Conservation (phyloP, 2,113 vertebrate genomes). For the Jacana jacana region DNA sequence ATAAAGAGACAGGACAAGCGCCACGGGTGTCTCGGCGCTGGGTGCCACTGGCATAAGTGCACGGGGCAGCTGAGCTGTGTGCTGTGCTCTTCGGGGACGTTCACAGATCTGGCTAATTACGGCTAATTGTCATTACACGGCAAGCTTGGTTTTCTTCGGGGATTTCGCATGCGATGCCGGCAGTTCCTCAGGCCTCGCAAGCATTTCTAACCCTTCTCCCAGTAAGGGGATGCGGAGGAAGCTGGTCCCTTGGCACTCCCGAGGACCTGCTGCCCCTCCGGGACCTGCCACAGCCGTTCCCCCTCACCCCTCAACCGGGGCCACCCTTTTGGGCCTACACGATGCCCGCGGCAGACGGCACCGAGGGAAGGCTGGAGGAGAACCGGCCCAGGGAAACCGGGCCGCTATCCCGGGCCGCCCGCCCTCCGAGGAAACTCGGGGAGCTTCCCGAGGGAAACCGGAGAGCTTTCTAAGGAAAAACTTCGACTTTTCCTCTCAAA, state of each 20-base stretch:
- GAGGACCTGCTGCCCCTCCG: background rate
- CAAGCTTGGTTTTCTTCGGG: background rate
- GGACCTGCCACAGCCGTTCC: background rate
- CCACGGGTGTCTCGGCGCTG: rapidly evolving
- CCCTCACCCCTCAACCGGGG: background rate
- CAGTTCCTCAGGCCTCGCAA: background rate
- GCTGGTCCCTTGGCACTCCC: background rate
- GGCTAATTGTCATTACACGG: background rate
- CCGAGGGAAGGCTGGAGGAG: background rate
- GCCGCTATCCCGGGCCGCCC: background rate
- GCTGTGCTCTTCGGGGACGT: background rate
- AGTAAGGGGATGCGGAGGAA: background rate
- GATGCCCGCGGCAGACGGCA: too few species aligned
- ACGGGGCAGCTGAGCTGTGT: rapidly evolving
- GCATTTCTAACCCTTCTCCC: background rate
- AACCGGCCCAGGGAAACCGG: background rate
- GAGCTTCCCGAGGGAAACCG: background rate
- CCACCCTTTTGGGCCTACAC: background rate
- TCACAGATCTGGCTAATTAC: background rate
- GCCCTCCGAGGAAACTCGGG: background rate
- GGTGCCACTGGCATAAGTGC: rapidly evolving
- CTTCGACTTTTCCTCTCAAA: too few species aligned
- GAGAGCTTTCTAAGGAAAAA: background rate
- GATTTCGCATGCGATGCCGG: background rate
- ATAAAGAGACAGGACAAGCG: rapidly evolving